These are phyloP conservation scores for Holcopasites calliopsidis DNA, from an alignment of 1,140 invertebrate species.

Conservation along the genomic window DNA sequence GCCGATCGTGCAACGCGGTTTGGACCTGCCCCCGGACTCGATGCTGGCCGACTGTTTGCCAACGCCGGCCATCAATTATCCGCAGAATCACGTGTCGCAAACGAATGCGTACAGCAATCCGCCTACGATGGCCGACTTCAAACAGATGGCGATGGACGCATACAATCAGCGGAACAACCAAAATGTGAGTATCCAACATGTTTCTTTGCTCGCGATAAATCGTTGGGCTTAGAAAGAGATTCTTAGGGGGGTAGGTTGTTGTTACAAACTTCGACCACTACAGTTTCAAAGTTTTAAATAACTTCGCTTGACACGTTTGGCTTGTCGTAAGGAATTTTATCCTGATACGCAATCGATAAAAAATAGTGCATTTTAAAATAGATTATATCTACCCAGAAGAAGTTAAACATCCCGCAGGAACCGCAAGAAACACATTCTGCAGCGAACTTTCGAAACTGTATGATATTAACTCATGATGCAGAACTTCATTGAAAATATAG, in stretches of 20 bases:
- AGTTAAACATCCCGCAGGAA: not conserved
- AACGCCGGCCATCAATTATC: conserved; percentile 65
- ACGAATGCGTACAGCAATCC: conserved; percentile 65
- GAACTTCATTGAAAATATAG: not conserved
- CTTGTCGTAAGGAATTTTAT: too few species aligned
- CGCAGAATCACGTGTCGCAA: conserved; percentile 65
- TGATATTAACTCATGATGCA: not conserved
- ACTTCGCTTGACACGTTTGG: too few species aligned
- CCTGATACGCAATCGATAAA: too few species aligned
- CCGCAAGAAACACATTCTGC: not conserved
- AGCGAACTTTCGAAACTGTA: not conserved
- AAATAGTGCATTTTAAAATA: too few species aligned
- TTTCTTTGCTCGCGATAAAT: too few species aligned
- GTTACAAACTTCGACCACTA: too few species aligned
- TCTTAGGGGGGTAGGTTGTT: too few species aligned
- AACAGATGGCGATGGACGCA: conserved; percentile 75
- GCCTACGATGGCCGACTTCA: conserved; percentile 74
- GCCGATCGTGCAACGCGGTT: conserved; percentile 66
- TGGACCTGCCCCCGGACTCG: conserved; percentile 64
- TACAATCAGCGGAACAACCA: conserved; percentile 76
- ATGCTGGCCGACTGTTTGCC: conserved; percentile 64
- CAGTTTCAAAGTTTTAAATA: too few species aligned
- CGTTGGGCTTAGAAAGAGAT: too few species aligned
- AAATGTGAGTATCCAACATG: conserved; percentile 64
- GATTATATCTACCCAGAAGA: too few species aligned